Evolutionary conservation across 1,140 invertebrate species (phyloP).

Genomic region (Chrysomallon squamiferum): DNA sequence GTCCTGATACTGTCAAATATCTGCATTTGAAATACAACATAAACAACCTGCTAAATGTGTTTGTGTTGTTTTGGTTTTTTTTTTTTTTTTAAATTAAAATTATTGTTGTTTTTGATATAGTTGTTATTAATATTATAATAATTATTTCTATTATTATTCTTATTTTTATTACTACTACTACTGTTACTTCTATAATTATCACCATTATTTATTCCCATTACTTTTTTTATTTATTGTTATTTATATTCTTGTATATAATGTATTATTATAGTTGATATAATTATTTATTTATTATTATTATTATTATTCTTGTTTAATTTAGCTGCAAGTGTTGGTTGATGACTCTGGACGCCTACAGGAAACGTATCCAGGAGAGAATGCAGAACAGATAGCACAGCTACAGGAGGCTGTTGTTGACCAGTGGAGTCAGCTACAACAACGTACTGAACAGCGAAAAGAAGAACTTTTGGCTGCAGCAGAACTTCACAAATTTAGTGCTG

Average conservation of each 20-base stretch:
- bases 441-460: constrained; percentile 78
- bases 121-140: no score
- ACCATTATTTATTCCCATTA: no score
- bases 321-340: constrained; percentile 81
- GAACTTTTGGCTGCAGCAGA: constrained; percentile 87
- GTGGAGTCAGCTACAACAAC: constrained; percentile 86
- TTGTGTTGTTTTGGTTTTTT: constrained; percentile 4
- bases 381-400: constrained; percentile 84
- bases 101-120: no score
- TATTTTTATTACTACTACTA: no score
- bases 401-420: constrained; percentile 83
- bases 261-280: not conserved
- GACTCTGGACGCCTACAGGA: constrained; percentile 86
- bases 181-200: no score
- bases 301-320: constrained; percentile 1
- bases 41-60: not conserved
- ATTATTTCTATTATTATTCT: no score
- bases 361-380: constrained; percentile 92
- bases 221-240: no score
- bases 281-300: not conserved
- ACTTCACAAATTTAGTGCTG: constrained; percentile 84
- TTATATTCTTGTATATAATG: no score
- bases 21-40: not conserved
- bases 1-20: not conserved
- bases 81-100: no score